These are phyloP conservation scores for Augiades crinisus DNA, from an alignment of 2,888 invertebrate species.

Conservation along the genomic window DNA sequence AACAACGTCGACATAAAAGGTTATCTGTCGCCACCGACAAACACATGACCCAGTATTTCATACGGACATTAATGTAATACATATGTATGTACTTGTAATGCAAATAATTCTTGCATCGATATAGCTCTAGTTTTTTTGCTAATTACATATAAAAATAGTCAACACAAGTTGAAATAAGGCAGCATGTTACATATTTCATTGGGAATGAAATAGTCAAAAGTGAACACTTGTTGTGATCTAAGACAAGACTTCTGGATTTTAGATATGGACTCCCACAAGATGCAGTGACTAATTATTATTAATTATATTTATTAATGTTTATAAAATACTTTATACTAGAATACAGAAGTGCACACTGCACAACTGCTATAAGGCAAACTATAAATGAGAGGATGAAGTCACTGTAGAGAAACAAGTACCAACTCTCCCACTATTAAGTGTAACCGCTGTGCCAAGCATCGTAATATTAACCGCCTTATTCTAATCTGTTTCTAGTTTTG, in stretches of 20 bases:
- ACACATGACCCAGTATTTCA: slow-evolving; percentile 6
- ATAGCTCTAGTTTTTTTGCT: slow-evolving; percentile 4
- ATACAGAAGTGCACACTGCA: no score
- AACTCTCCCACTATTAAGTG: no score
- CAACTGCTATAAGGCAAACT: no score
- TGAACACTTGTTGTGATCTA: not conserved
- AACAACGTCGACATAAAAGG: not conserved
- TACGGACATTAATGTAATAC: not conserved
- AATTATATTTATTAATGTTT: no score
- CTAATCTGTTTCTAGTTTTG: no score
- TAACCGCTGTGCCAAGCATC: no score
- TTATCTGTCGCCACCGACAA: slow-evolving; percentile 1
- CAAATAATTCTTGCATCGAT: slow-evolving; percentile 1
- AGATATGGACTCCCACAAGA: no score
- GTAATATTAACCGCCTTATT: no score
- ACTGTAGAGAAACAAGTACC: no score
- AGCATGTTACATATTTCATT: not conserved
- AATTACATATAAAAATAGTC: not conserved
- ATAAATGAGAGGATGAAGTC: no score
- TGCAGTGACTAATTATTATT: no score
- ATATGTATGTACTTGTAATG: not conserved
- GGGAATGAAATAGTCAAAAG: not conserved
- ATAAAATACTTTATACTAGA: no score
- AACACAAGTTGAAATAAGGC: not conserved
- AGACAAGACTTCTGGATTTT: not conserved